Percentiles rank a stretch among this genome's conserved stretches.
These are phyloP conservation scores for Eristalis tenax DNA, from an alignment of 2,888 invertebrate species.

Conservation along the genomic window DNA sequence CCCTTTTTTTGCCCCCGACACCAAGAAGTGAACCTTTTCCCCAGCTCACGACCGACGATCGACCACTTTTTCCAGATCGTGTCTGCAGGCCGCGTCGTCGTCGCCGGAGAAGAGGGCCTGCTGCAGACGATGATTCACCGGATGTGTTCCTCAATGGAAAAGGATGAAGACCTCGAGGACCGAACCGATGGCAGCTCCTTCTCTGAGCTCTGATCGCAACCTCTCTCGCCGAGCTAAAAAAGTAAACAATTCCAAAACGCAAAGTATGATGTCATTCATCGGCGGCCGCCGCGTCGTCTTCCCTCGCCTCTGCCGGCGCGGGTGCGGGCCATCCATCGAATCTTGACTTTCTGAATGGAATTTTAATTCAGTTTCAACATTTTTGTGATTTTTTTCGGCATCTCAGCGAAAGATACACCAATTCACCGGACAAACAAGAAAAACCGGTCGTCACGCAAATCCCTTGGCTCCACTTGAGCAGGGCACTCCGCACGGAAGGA, in stretches of 20 bases:
- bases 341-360: slow-evolving; percentile 64
- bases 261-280: slow-evolving; percentile 64
- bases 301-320: not conserved
- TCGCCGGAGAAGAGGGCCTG: not conserved
- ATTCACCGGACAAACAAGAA: slow-evolving; percentile 36
- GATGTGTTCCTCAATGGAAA: slow-evolving; percentile 63
- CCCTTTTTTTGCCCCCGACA: not conserved
- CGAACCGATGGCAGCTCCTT: not conserved
- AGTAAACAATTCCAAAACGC: slow-evolving; percentile 28
- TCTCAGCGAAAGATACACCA: slow-evolving; percentile 13
- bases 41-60: not conserved
- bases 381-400: slow-evolving; percentile 4
- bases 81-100: not conserved
- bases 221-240: not conserved
- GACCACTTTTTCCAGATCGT: slow-evolving; percentile 11
- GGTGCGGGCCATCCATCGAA: no score
- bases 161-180: slow-evolving; percentile 52
- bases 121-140: slow-evolving; percentile 49
- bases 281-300: not conserved
- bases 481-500: slow-evolving; percentile 44
- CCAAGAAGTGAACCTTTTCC: not conserved
- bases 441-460: slow-evolving; percentile 43
- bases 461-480: slow-evolving; percentile 14
- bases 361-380: slow-evolving; percentile 63
- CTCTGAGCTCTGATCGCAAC: not conserved